Evolutionary conservation across 2,888 invertebrate genomes (phyloP).

Genomic region (Synergus gifuensis): DNA sequence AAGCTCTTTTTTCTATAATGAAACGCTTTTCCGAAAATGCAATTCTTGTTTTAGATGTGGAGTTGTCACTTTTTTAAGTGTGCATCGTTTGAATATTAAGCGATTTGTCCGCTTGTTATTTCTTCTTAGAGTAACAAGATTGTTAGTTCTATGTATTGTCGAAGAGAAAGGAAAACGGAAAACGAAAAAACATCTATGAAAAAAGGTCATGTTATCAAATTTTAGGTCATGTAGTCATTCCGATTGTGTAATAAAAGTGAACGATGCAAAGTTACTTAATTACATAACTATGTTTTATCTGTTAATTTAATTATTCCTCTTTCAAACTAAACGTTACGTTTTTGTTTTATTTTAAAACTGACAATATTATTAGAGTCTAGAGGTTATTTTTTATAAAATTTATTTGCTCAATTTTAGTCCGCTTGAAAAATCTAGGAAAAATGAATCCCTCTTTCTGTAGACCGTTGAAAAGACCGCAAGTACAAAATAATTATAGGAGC

Average conservation of each 20-base stretch:
- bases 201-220: constrained; percentile 47
- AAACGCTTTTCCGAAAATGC: constrained; percentile 25
- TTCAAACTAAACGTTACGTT: background rate
- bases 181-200: constrained; percentile 53
- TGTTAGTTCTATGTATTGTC: constrained; percentile 47
- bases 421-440: background rate
- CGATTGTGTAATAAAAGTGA: constrained; percentile 67
- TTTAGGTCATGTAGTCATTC: constrained; percentile 64
- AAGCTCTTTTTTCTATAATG: constrained; percentile 6
- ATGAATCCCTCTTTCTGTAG: background rate
- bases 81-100: constrained; percentile 27
- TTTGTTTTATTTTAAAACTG: background rate
- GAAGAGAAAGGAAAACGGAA: constrained; percentile 47
- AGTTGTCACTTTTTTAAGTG: constrained; percentile 22
- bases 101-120: constrained; percentile 32
- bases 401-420: background rate
- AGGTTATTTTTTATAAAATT: background rate
- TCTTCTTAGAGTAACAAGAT: constrained; percentile 33
- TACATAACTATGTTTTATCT: background rate
- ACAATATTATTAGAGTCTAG: background rate
- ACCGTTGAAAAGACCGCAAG: constrained; percentile 1
- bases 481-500: constrained; percentile 47
- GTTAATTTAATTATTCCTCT: constrained; percentile 32
- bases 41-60: constrained; percentile 16
- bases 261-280: constrained; percentile 58